Conservation (phyloP, 1,140 invertebrate genomes). For the Mylabris phalerata region DNA sequence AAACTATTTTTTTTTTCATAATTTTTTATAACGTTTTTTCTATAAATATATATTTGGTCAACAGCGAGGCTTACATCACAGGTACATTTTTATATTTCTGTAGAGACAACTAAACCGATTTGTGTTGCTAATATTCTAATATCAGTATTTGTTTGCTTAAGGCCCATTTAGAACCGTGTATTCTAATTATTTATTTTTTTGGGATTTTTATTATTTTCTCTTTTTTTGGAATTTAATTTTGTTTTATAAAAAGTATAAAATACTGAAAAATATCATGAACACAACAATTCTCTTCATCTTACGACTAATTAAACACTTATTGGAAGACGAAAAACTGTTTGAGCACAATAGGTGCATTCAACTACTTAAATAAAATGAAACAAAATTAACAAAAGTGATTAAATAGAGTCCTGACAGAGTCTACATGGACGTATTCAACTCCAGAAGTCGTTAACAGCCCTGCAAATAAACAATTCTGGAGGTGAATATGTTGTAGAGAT, state of each 20-base stretch:
- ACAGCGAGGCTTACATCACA: constrained; percentile 37
- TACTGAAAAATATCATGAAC: constrained; percentile 44
- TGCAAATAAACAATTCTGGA: no score
- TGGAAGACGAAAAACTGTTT: constrained; percentile 28
- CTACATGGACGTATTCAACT: neutral
- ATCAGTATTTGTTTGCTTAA: neutral
- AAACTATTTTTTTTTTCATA: neutral
- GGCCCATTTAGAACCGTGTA: no score
- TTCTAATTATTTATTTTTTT: constrained; percentile 22
- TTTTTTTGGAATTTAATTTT: constrained; percentile 30
- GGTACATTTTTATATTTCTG: constrained; percentile 20
- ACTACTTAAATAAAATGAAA: constrained; percentile 3
- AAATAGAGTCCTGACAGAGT: constrained; percentile 2
- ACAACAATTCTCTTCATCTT: constrained; percentile 44
- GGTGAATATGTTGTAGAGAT: no score
- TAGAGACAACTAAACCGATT: neutral
- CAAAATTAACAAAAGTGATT: constrained; percentile 4
- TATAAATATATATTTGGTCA: constrained; percentile 28
- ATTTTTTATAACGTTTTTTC: neutral
- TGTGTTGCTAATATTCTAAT: neutral
- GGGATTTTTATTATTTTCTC: constrained; percentile 27
- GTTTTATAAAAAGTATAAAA: constrained; percentile 44
- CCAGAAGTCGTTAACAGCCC: neutral
- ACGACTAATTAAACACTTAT: constrained; percentile 28
- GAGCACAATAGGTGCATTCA: constrained; percentile 4